Evolutionary conservation across 2,888 invertebrate species (phyloP).

Genomic region (Drosophila fulvimacula): DNA sequence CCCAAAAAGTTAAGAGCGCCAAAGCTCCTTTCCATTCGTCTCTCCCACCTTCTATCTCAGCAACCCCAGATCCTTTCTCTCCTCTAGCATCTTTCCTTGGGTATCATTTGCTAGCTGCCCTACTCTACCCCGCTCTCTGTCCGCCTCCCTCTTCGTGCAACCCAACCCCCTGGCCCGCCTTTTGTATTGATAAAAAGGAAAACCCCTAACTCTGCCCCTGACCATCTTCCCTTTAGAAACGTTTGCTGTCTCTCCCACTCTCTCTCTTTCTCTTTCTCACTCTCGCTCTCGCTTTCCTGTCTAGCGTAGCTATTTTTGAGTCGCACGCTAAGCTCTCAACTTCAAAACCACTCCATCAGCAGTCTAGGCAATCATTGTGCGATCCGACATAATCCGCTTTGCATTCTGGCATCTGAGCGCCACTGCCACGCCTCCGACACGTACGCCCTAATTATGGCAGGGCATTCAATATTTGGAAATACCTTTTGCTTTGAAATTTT

Average conservation of each 20-base stretch:
- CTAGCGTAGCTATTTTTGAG: constrained; percentile 36
- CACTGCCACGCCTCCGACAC: background rate
- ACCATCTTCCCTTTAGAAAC: background rate
- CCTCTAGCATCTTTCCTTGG: background rate
- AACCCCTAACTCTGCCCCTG: background rate
- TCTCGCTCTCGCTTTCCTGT: background rate
- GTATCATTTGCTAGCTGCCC: background rate
- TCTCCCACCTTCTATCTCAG: background rate
- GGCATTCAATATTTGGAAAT: constrained; percentile 31
- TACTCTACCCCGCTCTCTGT: background rate
- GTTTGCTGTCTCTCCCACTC: background rate
- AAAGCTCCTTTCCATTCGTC: background rate
- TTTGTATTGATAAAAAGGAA: background rate
- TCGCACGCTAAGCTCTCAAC: constrained; percentile 8
- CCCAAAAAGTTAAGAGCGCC: background rate
- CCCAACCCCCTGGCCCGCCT: background rate
- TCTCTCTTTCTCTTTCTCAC: background rate
- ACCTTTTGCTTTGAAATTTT: constrained; percentile 22
- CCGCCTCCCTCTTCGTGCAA: too few species aligned
- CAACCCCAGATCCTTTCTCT: background rate
- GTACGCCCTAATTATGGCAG: constrained; percentile 11
- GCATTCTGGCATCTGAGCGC: background rate
- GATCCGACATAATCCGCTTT: constrained; percentile 42
- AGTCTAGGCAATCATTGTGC: constrained; percentile 9
- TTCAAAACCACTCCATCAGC: background rate